A percentile compares a stretch with the other conserved stretches of the same genome.
These are phyloP conservation scores for Bradypodion ventrale DNA, from an alignment of 2,797 vertebrate genomes.

Conservation along the genomic window DNA sequence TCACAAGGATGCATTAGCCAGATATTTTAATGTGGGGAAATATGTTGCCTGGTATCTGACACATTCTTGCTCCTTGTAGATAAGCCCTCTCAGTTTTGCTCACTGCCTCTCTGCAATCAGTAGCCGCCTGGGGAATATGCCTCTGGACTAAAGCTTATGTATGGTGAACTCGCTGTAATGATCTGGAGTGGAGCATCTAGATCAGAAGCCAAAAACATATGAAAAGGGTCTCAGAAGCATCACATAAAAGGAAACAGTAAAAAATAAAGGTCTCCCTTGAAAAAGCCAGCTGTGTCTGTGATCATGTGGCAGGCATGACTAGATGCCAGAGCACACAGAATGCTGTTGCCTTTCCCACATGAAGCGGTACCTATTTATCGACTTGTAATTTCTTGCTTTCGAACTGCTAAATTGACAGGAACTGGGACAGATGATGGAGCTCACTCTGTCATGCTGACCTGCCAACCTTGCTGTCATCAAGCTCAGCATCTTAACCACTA, in stretches of 20 bases:
- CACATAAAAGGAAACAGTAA: rapidly evolving
- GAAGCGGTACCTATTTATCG: too few species aligned
- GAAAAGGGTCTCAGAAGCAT: rapidly evolving
- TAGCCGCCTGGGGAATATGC: neutral
- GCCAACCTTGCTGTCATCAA: too few species aligned
- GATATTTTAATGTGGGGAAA: neutral
- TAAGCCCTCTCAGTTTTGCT: neutral
- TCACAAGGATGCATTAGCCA: neutral
- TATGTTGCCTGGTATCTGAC: neutral
- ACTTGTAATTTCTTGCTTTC: too few species aligned
- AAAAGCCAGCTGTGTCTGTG: too few species aligned
- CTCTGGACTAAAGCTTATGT: neutral
- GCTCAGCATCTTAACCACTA: too few species aligned
- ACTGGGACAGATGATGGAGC: too few species aligned
- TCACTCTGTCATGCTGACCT: too few species aligned
- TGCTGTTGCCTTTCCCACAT: too few species aligned
- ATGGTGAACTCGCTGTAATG: neutral
- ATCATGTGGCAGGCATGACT: too few species aligned
- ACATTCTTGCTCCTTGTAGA: neutral
- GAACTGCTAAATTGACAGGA: too few species aligned
- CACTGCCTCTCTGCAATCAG: neutral
- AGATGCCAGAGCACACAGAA: too few species aligned
- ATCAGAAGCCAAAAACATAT: rapidly evolving
- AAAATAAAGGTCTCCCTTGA: too few species aligned
- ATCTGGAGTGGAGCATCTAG: rapidly evolving